Percentiles rank a stretch among this genome's conserved stretches.
Conservation (phyloP, 2,797 vertebrate species). For the Denticeps clupeoides region DNA sequence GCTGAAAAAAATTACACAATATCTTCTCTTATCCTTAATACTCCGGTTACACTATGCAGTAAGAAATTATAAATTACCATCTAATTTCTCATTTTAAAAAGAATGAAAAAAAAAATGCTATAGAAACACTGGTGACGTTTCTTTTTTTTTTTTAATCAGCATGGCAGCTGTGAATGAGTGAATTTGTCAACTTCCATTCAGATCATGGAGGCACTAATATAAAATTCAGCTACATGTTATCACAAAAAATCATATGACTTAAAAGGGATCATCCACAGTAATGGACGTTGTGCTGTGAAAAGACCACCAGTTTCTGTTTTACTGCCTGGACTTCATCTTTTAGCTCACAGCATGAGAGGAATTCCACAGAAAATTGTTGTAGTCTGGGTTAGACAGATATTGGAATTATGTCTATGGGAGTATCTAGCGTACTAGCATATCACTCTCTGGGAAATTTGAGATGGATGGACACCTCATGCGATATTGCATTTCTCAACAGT, state of each 20-base stretch:
- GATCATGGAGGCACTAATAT: background rate
- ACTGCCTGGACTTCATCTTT: no score
- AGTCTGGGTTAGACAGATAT: background rate
- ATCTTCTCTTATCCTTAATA: slow-evolving; percentile 19
- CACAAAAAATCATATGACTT: no score
- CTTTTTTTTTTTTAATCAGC: no score
- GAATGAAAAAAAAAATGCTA: slow-evolving; percentile 4
- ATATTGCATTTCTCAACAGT: slow-evolving; percentile 1
- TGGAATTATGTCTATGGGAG: slow-evolving; percentile 1
- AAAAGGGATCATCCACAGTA: no score
- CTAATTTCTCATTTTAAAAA: slow-evolving; percentile 14
- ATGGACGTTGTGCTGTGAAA: no score
- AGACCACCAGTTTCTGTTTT: no score
- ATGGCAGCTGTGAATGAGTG: slow-evolving; percentile 2
- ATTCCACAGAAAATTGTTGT: background rate
- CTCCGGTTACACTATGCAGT: slow-evolving; percentile 25
- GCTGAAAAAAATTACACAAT: slow-evolving; percentile 17
- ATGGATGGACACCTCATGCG: slow-evolving; percentile 1
- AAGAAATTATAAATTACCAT: slow-evolving; percentile 29
- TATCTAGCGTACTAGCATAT: background rate
- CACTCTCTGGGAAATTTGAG: background rate
- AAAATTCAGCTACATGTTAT: slow-evolving; percentile 8
- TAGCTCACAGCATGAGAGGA: no score
- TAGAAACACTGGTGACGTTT: no score
- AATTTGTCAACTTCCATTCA: slow-evolving; percentile 1